Evolutionary conservation across 1,140 invertebrate species (phyloP), one percentile per base, ranked within the genome.

Genomic region (Cataglyphis hispanica): DNA sequence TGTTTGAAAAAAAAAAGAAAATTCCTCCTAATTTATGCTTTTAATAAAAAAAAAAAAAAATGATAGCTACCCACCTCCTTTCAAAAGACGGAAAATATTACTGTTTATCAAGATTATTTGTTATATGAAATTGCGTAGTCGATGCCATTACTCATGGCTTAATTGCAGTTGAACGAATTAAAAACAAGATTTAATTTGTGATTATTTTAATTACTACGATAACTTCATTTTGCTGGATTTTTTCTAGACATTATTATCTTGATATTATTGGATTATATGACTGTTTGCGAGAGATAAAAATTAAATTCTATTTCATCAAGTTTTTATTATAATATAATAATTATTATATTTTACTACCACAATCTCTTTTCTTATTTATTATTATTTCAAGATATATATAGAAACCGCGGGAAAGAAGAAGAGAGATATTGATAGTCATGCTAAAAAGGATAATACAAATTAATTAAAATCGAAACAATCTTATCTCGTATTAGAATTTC

Each of bases 401-500:
- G 13, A 4, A 4, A 19, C 5, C 46, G 16, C 46, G 46, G 16
- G 46, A 16, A 50, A 50, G 46, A 50, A 19, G 16, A 19, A 6
- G 16, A 6, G 16, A 72, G 31, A n/a, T 34, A 19, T 61, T 27
- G n/a, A 27, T 40, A 53, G 66, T 37, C 46, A 31, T 5, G 66
- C 25, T 13, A 4, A n/a, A 40, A n/a, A 31, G 27, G 31, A 63
- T 75, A 63, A 75, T 75, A n/a, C n/a, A 25, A 34, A 25, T 77
- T 67, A 58, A 78, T 78, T 80, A 50, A 78, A 43, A 50, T 64
- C 50, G 58, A 60, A 27, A n/a, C 63, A 37, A 46, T 7, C 19
- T 66, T 64, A 43, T 80, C 60, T 13, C 27, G 40, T 31, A 80
- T 77, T 77, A 77, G 78, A 89, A 89, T 91, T 91, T 89, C 87